Evolutionary conservation across 2,888 invertebrate genomes (phyloP), one percentile per base, ranked within the genome.

Genomic region (Spilosoma lubricipeda): DNA sequence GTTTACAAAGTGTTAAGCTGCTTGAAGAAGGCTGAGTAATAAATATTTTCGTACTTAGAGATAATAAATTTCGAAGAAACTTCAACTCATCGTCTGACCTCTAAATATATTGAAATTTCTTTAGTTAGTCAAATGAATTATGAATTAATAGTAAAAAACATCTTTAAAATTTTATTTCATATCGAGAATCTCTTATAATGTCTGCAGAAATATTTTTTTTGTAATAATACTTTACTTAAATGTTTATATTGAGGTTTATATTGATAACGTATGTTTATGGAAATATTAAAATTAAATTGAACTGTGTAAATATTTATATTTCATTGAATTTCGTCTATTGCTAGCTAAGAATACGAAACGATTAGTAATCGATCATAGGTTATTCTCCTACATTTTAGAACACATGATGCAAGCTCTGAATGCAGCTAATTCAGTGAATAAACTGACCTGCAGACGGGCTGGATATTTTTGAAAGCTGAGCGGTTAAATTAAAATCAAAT

Each of bases 61-160:
- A 48, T 33, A 48, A 65, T 71, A 71, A 36, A 71, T 52, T 71
- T 27, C 56, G 27, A 66, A 52, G 33, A 48, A 71, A 48, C 36
- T 66, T 56, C 9, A 52, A 15, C 33, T 71, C 20, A 27, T 71
- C 64, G n/a, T 52, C 66, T 66, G 27, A 71, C 52, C 66, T 66
- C 36, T 48, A 66, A 66, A 66, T 48, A 52, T 36, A 45, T 27
- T 68, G 52, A 68, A 68, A 7, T 23, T 30, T 15, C 48, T 30
- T 15, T 45, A 67, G 27, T 45, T 67, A 30, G 20, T n/a, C 9
- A 27, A 27, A 59, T 45, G 27, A 64, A 64, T n/a, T 70, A 27
- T 42, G 30, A 70, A 59, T 63, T 63, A 56, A 42, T 30, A 33
- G n/a, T 27, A 59, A 27, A 27, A 59, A 59, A 59, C 52, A 52